phyloP scores from a whole-genome alignment of 2,797 vertebrate species.

The Xerus rutilus region DNA sequence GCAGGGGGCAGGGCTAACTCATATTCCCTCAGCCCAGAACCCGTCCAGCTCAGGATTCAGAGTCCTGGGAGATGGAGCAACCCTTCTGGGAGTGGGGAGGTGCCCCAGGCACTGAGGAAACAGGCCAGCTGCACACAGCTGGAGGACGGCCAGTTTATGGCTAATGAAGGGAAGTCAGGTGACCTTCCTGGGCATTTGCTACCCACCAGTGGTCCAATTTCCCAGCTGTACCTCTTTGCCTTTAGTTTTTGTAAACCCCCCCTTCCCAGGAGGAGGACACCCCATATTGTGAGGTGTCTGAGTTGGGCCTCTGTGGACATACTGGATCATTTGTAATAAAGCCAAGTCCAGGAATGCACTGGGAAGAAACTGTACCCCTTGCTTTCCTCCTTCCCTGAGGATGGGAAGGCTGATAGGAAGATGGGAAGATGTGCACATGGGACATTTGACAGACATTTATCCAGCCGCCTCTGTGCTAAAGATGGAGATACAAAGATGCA shows the following conservation, averaged over 20 bases:
- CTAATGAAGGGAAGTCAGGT: neutral
- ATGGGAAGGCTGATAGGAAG: neutral
- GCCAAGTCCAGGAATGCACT: neutral
- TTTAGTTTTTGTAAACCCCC: neutral
- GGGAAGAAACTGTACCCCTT: neutral
- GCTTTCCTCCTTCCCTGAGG: neutral
- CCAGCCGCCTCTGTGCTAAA: neutral
- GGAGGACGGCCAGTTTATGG: neutral
- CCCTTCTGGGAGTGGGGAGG: neutral
- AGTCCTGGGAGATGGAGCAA: neutral
- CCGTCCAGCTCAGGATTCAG: neutral
- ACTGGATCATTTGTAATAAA: neutral
- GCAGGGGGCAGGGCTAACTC: slow-evolving; percentile 73
- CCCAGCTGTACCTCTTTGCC: neutral
- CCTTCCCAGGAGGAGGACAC: neutral
- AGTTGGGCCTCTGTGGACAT: neutral
- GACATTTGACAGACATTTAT: neutral
- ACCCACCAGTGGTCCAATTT: neutral
- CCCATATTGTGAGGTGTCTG: neutral
- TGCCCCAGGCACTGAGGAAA: neutral
- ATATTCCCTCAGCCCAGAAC: neutral
- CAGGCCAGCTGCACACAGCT: slow-evolving; percentile 1
- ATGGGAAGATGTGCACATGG: neutral
- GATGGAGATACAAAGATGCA: neutral
- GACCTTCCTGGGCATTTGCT: neutral